Evolutionary conservation across 1,140 invertebrate genomes (phyloP).

Genomic region (Pogonus chalceus): DNA sequence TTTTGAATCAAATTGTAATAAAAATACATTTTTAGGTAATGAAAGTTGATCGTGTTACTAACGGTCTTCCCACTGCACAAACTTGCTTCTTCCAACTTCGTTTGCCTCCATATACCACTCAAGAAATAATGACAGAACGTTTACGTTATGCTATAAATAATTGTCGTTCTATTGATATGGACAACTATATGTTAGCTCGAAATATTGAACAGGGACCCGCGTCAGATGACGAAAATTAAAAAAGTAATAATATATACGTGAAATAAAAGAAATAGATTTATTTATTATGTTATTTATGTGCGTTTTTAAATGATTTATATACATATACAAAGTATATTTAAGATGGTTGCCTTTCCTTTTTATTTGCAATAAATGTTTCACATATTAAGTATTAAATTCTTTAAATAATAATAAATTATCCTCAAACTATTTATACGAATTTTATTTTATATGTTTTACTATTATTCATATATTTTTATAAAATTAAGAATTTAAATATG

Average conservation of each 20-base stretch:
- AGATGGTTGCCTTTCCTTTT: not conserved
- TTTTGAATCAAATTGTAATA: not conserved
- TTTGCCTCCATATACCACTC: slow-evolving; percentile 50
- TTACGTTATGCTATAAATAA: slow-evolving; percentile 58
- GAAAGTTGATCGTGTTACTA: slow-evolving; percentile 46
- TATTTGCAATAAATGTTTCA: slow-evolving; percentile 7
- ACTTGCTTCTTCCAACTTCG: slow-evolving; percentile 64
- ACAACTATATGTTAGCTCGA: slow-evolving; percentile 60
- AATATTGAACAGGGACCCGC: slow-evolving; percentile 43
- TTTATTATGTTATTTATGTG: not conserved
- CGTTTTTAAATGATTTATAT: slow-evolving; percentile 1
- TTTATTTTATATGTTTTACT: too few species aligned
- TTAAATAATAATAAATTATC: too few species aligned
- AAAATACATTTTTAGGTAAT: slow-evolving; percentile 46
- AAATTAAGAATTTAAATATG: too few species aligned
- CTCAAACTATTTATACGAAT: too few species aligned
- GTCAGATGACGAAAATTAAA: slow-evolving; percentile 42
- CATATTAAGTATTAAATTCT: too few species aligned
- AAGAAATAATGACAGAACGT: slow-evolving; percentile 50
- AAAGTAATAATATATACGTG: not conserved
- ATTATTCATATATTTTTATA: too few species aligned
- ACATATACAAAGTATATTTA: slow-evolving; percentile 1
- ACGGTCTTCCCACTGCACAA: slow-evolving; percentile 56
- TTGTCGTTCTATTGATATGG: slow-evolving; percentile 63
- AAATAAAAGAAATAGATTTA: not conserved